Evolutionary conservation across 2,888 invertebrate species (phyloP).

Genomic region (Scaptomyza cyrtandrae): DNA sequence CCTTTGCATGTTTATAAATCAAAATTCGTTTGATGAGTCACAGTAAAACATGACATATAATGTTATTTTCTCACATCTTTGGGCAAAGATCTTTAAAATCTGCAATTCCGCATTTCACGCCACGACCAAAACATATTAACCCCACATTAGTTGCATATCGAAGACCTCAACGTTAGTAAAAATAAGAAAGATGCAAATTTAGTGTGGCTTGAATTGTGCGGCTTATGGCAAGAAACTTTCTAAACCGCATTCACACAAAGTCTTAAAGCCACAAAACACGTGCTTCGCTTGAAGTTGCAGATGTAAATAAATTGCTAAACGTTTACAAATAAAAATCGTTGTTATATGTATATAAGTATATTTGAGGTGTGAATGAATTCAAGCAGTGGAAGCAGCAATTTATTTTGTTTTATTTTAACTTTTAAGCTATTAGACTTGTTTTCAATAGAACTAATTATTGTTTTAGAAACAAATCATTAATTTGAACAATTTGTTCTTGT

Average conservation of each 20-base stretch:
- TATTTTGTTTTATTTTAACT: constrained; percentile 12
- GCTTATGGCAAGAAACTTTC: constrained; percentile 61
- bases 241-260: constrained; percentile 70
- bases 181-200: constrained; percentile 48
- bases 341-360: constrained; percentile 40
- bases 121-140: constrained; percentile 35
- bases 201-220: constrained; percentile 35
- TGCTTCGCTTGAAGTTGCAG: constrained; percentile 41
- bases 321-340: constrained; percentile 35
- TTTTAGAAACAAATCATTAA: constrained; percentile 38
- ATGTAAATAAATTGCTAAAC: constrained; percentile 43
- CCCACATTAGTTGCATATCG: constrained; percentile 33
- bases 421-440: background rate
- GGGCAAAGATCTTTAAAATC: too few relatives aligned
- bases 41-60: too few relatives aligned
- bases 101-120: background rate
- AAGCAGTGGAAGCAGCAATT: constrained; percentile 51
- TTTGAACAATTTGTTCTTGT: constrained; percentile 26
- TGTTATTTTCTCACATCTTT: too few relatives aligned
- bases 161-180: constrained; percentile 31
- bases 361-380: constrained; percentile 51
- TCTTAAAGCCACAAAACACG: constrained; percentile 49
- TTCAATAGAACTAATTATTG: constrained; percentile 30
- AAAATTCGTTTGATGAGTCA: too few relatives aligned
- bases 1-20: too few relatives aligned